These are phyloP conservation scores for Belonocnema kinseyi DNA, from an alignment of 1,140 invertebrate species.

Conservation along the genomic window DNA sequence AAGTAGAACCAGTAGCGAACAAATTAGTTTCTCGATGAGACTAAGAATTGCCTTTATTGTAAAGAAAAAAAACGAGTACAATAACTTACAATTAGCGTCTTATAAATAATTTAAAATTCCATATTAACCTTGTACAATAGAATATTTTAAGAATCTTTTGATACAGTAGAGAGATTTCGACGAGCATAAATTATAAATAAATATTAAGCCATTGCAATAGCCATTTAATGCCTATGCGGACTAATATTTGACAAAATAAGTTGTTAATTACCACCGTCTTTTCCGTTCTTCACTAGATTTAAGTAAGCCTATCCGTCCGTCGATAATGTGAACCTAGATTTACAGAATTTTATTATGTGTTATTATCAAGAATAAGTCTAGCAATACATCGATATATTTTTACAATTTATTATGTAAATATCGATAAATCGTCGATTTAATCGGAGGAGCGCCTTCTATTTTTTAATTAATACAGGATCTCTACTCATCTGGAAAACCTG, in stretches of 20 bases:
- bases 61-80: too few species aligned
- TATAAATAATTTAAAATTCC: too few species aligned
- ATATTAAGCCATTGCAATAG: slow-evolving; percentile 26
- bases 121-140: too few species aligned
- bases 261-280: slow-evolving; percentile 22
- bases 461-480: background rate
- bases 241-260: slow-evolving; percentile 11
- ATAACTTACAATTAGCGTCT: too few species aligned
- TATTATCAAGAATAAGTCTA: slow-evolving; percentile 3
- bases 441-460: background rate
- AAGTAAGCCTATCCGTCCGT: slow-evolving; percentile 50
- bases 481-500: too few species aligned
- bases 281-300: slow-evolving; percentile 31
- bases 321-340: slow-evolving; percentile 38
- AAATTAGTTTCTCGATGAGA: too few species aligned
- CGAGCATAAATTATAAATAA: background rate
- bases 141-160: background rate
- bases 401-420: slow-evolving; percentile 38
- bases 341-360: slow-evolving; percentile 14
- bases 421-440: slow-evolving; percentile 35
- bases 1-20: background rate
- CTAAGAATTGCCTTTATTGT: too few species aligned
- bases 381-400: slow-evolving; percentile 36
- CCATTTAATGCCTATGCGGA: background rate
- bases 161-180: background rate